Base-by-base conservation (phyloP, 2,888 invertebrate genomes). In the Philopedon plagiatum region DNA sequence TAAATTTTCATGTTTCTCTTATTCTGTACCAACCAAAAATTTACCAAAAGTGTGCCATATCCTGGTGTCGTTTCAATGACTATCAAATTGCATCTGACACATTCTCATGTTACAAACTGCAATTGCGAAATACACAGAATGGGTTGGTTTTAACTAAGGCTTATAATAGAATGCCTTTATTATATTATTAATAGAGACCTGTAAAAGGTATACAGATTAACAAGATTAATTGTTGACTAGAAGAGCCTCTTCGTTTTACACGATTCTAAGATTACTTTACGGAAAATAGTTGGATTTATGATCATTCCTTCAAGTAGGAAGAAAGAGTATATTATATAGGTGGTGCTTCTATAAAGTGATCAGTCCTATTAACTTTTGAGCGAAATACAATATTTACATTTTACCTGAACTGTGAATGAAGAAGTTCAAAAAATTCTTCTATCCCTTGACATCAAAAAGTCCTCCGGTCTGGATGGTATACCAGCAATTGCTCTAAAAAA, bases 211-310 rank as follows among this genome's bases (percentile, higher is more conserved):
- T 26, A 41, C 23, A 71, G 70, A 71, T 71, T 71, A 71, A 49
- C 41, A 56, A 71, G 63, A 71, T 71, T 71, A 71, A 71, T 71
- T 60, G 70, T 64, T 64, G 7, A 37, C 44, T 56, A 56, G 64
- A 15, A 49, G 44, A 37, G 51, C 64, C 56, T 56, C 49, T 60
- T 56, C 71, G 66, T 61, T 71, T 66, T 65, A 66, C 71, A 71
- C 66, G 71, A 65, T 65, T 65, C 71, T 61, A 61, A 65, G 71
- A 66, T 65, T 66, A 66, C 71, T 71, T 65, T 13, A 41, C 66
- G 37, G 61, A 62, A 66, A 64, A 66, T 66, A 29, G 54, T 44
- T 51, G 44, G 34, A 71, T 71, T 68, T 68, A 68, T 68, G 68
- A 68, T 60, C 56, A 51, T 32, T 67, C 60, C 49, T 49, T 23